phyloP scores from a whole-genome alignment of 2,888 invertebrate species.

The Mythimna lalbum region DNA sequence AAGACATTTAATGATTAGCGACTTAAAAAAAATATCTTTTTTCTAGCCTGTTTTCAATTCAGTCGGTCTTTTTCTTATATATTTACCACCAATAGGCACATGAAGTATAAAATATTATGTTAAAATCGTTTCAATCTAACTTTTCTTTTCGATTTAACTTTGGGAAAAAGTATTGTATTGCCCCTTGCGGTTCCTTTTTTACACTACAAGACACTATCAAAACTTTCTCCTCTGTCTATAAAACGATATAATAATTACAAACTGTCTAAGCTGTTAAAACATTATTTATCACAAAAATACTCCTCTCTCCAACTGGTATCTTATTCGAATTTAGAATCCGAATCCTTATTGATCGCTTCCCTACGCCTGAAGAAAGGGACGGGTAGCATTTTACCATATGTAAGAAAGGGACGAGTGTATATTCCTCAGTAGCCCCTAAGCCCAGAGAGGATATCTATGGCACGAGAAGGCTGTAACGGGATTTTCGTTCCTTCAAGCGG shows the following conservation, averaged over 20 bases:
- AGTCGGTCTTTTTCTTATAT: neutral
- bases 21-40: neutral
- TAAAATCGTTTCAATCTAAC: neutral
- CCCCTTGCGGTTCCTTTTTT: neutral
- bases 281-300: conserved; percentile 56
- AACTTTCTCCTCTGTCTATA: neutral
- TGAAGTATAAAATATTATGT: neutral
- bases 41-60: neutral
- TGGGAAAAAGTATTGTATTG: neutral
- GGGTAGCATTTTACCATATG: conserved; percentile 49
- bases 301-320: conserved; percentile 66
- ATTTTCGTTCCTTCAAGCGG: conserved; percentile 57
- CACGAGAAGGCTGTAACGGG: conserved; percentile 54
- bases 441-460: conserved; percentile 74
- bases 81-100: neutral
- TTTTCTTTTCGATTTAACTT: neutral
- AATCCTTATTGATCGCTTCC: conserved; percentile 83
- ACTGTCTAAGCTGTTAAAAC: conserved; percentile 39
- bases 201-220: neutral
- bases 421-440: conserved; percentile 59
- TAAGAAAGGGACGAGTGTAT: conserved; percentile 67
- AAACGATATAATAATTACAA: conserved; percentile 21
- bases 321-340: conserved; percentile 79
- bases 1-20: no score
- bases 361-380: conserved; percentile 64